Base-by-base conservation (phyloP, 2,797 vertebrate genomes). In the Melanotaenia boesemani region DNA sequence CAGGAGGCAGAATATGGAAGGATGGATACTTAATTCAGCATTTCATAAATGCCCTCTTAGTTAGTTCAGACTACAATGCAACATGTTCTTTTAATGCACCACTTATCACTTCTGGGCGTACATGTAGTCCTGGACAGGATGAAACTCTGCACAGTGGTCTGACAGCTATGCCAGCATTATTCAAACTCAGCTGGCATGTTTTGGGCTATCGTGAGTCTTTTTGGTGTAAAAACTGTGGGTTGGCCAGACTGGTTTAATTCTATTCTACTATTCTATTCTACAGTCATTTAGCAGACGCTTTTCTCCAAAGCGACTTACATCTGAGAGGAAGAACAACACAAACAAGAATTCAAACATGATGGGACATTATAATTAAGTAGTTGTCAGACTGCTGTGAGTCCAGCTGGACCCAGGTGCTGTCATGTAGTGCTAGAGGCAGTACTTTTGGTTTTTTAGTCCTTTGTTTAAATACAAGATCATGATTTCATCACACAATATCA, bases 131-230 rank as follows among this genome's bases (percentile, higher is more conserved):
- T 34, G 55, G 56, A 85, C 67, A 76, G 58, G 70, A 76, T 60
- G 78, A 82, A 74, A 79, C 30, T 39, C 79, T 80, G 72, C 71
- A 61, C 61, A 54, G 63, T 64, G 78, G 63, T 46, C 72, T 22
- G 34, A 58, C 58, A 68, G 58, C 69, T 52, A 44, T 72, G 73
- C 54, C 77, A 79, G 58, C 41, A 50, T 71, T 48, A 61, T 70
- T 59, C 57, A 62, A 76, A 77, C 79, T 57, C 56, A 41, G 28
- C 63, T 80, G 84, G 77, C 73, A 75, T 39, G 46, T 85, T 36
- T 15, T 4, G 22, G 13, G 4, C 13, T 48, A 37, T 30, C 59
- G 76, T 85, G 41, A 34, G 24, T 24, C 44, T 76, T 52, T 54
- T 22, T 61, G 64, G 24, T n/a, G 44, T 28, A 77, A 55, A 63